Conservation (phyloP, 1,140 invertebrate genomes). For the Brachystomella parvula region DNA sequence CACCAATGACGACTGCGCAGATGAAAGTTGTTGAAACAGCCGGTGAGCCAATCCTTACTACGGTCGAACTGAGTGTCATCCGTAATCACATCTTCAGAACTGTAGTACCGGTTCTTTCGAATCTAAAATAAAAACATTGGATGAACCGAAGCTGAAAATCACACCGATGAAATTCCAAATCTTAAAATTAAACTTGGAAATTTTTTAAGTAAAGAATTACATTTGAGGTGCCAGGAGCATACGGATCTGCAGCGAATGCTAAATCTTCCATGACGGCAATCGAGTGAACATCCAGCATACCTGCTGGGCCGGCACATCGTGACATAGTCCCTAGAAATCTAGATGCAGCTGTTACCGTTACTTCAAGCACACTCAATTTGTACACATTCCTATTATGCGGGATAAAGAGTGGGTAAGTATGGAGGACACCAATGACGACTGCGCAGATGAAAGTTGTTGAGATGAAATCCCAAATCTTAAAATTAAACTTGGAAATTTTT, state of each 20-base stretch:
- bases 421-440: conserved; percentile 15
- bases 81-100: background rate
- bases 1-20: conserved; percentile 9
- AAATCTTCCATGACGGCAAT: conserved; percentile 11
- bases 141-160: background rate
- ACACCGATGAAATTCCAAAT: too few species aligned
- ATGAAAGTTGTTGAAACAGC: background rate
- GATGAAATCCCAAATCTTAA: too few species aligned
- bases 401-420: conserved; percentile 5
- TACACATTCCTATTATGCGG: conserved; percentile 1
- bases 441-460: background rate
- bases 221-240: background rate
- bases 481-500: conserved; percentile 1
- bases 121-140: background rate
- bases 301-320: conserved; percentile 7
- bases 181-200: background rate
- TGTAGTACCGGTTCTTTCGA: background rate
- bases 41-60: conserved; percentile 6
- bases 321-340: conserved; percentile 9
- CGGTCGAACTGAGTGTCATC: background rate
- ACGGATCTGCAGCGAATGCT: background rate
- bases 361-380: conserved; percentile 6
- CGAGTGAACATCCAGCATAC: conserved; percentile 15
- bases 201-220: background rate
- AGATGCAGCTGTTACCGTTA: background rate